Percentiles rank a stretch among this genome's conserved stretches.
phyloP scores from a whole-genome alignment of 2,113 vertebrate species.

The Mionectes macconnelli region DNA sequence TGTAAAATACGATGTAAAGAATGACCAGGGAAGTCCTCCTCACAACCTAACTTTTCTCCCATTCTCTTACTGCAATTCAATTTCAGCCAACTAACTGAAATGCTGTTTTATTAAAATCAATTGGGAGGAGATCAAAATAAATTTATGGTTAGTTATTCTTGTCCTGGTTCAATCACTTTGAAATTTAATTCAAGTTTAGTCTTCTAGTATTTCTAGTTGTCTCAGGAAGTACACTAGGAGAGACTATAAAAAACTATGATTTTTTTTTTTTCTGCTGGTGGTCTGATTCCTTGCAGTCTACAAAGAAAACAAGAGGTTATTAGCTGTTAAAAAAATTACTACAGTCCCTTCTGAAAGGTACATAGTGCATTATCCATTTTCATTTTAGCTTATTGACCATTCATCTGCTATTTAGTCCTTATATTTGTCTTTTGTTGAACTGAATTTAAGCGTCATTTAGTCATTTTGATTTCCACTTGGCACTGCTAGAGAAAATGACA shows the following conservation, averaged over 20 bases:
- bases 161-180: neutral
- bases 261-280: neutral
- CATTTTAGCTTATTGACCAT: neutral
- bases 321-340: neutral
- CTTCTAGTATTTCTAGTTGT: neutral
- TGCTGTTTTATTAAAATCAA: neutral
- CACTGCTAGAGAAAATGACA: neutral
- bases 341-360: neutral
- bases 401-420: neutral
- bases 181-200: neutral
- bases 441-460: neutral
- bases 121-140: neutral
- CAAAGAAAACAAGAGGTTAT: neutral
- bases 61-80: neutral
- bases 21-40: neutral
- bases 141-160: neutral
- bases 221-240: neutral
- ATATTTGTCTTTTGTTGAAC: neutral
- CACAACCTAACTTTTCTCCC: neutral
- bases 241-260: neutral
- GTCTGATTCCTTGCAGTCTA: neutral
- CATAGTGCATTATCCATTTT: neutral
- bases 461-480: slow-evolving; percentile 2
- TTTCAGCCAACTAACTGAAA: neutral
- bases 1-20: neutral